Base-by-base conservation (phyloP, 1,140 invertebrate genomes). In the Phocides pigmalion region DNA sequence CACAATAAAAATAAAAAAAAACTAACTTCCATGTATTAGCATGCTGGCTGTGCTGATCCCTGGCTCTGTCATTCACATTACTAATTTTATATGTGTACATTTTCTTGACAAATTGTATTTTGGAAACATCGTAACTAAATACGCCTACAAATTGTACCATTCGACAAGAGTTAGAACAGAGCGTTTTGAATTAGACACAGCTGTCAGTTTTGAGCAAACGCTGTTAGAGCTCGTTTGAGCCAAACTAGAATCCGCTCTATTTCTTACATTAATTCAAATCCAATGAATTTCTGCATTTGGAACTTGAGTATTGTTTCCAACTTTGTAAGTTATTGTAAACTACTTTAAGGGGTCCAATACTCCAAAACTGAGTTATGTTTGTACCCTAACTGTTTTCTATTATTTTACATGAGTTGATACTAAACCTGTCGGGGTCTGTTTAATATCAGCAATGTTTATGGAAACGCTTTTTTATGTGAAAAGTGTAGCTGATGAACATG, bases 161-260 rank as follows among this genome's bases (percentile, higher is more conserved):
- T 14, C 35, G 35, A 39, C 35, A 14, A 39, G 41, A 62, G 32
- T 49, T 39, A 14, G 41, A 39, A 61, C 54, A 73, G 70, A 75
- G 68, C 68, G 64, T 77, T 80, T 65, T 68, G 77, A 79, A 84
- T 85, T 85, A 84, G 70, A 70, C 78, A 72, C 82, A 84, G 79
- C 83, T 84, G 81, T 84, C 84, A 89, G 82, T 80, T 85, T 81
- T 82, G 76, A 81, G 80, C 76, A 86, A 87, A 86, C 79, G 79
- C 62, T 81, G 71, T 69, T 73, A 51, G 42, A 54, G 70, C 68
- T 74, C 70, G 75, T 76, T 80, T 74, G 73, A 65, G 61, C 65
- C 50, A 64, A 79, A 79, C 76, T 70, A 54, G 64, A 59, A 75
- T 69, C 70, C 79, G 77, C 76, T 85, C 72, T 72, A 77, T 81